Percentiles rank a stretch among this genome's conserved stretches.
Evolutionary conservation across 2,888 invertebrate genomes (phyloP).

Genomic region (Pachydiplax longipennis): DNA sequence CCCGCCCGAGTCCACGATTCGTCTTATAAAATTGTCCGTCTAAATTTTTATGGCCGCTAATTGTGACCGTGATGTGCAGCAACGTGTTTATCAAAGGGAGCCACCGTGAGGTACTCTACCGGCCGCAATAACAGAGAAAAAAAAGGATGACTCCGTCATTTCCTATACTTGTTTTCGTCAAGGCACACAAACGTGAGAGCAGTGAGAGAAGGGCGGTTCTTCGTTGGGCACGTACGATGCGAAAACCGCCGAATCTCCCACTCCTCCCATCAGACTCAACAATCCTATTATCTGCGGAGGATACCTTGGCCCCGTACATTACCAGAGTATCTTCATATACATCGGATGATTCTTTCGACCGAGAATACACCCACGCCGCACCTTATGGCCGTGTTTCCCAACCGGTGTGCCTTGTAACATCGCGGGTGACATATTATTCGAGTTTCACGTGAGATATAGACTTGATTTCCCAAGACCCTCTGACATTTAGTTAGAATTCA

Average conservation of each 20-base stretch:
- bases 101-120: neutral
- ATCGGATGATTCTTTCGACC: neutral
- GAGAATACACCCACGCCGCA: neutral
- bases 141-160: neutral
- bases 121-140: neutral
- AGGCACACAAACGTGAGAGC: neutral
- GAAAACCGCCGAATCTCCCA: constrained; percentile 16
- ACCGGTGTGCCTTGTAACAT: no score
- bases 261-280: neutral
- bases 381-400: no score
- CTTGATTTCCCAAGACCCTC: no score
- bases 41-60: neutral
- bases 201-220: neutral
- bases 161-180: neutral
- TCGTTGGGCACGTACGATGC: neutral
- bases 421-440: no score
- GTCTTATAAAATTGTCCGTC: neutral
- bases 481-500: no score
- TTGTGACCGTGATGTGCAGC: neutral
- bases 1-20: neutral
- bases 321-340: neutral
- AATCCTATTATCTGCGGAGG: constrained; percentile 32
- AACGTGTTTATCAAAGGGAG: neutral
- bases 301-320: neutral
- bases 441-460: no score